A percentile compares a stretch with the other conserved stretches of the same genome.
Evolutionary conservation across 2,113 vertebrate genomes (phyloP).

Genomic region (Tapirus terrestris): DNA sequence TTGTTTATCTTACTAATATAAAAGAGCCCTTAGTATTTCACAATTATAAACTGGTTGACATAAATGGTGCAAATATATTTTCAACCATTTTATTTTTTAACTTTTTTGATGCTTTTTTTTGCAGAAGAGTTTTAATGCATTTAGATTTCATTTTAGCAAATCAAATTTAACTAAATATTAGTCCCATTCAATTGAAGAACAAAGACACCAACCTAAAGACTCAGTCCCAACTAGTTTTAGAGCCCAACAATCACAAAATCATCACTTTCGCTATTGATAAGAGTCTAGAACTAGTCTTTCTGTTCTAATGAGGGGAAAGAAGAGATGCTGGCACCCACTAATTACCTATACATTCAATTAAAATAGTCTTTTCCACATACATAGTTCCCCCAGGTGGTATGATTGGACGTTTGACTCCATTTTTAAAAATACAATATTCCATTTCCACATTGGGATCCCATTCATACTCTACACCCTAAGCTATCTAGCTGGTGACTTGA

Average conservation of each 20-base stretch:
- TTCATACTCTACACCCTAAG: background rate
- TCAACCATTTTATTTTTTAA: slow-evolving; percentile 11
- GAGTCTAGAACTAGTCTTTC: background rate
- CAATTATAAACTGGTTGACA: background rate
- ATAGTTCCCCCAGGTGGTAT: background rate
- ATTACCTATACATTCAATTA: background rate
- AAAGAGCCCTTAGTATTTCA: background rate
- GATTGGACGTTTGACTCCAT: background rate
- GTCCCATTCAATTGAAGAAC: background rate
- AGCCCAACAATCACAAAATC: background rate
- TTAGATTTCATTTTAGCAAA: slow-evolving; percentile 3
- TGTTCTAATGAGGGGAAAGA: background rate
- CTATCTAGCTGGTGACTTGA: background rate
- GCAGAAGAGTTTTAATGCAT: background rate
- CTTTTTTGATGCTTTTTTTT: background rate
- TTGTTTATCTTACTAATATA: background rate
- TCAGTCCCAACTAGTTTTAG: slow-evolving; percentile 25
- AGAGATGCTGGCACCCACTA: background rate
- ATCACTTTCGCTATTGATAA: background rate
- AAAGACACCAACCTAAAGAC: slow-evolving; percentile 25
- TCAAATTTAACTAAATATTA: slow-evolving; percentile 31
- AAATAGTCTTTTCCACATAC: background rate
- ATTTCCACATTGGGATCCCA: background rate
- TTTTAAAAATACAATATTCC: background rate
- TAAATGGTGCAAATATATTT: background rate